phyloP scores from a whole-genome alignment of 1,140 invertebrate genomes.

The Acromyrmex echinatior region DNA sequence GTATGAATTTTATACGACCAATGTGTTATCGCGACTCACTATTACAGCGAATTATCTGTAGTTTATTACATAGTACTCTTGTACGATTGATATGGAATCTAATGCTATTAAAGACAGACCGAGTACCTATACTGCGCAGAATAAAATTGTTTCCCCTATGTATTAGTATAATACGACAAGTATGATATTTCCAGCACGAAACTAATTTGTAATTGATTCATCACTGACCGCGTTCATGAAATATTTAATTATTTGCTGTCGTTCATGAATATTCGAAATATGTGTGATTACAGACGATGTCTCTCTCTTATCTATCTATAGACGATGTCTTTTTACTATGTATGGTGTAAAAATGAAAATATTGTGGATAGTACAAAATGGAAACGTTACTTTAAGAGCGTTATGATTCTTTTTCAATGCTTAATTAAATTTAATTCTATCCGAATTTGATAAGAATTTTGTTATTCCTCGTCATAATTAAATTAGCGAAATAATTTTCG shows the following conservation, averaged over 20 bases:
- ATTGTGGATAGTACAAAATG: background rate
- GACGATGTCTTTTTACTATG: constrained; percentile 4
- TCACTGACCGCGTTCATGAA: background rate
- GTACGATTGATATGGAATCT: constrained; percentile 48
- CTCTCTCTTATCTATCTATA: background rate
- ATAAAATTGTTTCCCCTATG: background rate
- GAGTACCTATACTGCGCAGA: constrained; percentile 1
- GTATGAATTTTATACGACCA: constrained; percentile 35
- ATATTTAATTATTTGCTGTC: background rate
- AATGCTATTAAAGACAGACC: constrained; percentile 8
- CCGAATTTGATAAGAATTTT: background rate
- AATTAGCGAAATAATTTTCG: background rate
- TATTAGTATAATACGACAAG: background rate
- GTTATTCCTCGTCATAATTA: background rate
- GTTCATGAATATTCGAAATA: background rate
- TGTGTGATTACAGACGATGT: background rate
- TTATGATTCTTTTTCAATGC: background rate
- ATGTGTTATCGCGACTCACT: constrained; percentile 41
- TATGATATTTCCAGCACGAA: background rate
- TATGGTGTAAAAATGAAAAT: constrained; percentile 17
- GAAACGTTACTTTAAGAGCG: constrained; percentile 12
- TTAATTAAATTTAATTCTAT: background rate
- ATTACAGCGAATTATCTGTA: constrained; percentile 47
- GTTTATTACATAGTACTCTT: constrained; percentile 14
- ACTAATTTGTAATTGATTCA: background rate